A percentile compares a stretch with the other conserved stretches of the same genome.
Evolutionary conservation across 2,113 vertebrate genomes (phyloP).

Genomic region (Pangasianodon gigas): DNA sequence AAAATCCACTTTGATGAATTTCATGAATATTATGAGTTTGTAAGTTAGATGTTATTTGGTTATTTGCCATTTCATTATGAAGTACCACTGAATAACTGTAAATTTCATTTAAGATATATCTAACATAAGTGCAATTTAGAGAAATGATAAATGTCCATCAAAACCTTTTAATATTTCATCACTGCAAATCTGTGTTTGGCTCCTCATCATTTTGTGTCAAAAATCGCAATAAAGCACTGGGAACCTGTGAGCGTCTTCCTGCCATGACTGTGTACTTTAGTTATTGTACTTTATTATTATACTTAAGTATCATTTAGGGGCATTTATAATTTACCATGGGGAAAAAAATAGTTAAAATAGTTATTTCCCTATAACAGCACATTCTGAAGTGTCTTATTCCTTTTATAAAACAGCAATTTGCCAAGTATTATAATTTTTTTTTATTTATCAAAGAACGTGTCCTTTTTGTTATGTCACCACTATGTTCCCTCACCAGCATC

Average conservation of each 20-base stretch:
- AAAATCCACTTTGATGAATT: slow-evolving; percentile 5
- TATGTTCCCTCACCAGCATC: too few species aligned
- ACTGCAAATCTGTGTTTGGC: not conserved
- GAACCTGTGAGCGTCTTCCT: not conserved
- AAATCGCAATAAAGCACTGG: slow-evolving; percentile 11
- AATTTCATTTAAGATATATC: slow-evolving; percentile 11
- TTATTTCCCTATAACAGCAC: not conserved
- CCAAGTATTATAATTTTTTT: too few species aligned
- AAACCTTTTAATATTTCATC: not conserved
- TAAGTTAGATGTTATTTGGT: slow-evolving; percentile 18
- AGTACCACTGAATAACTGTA: not conserved
- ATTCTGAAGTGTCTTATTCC: too few species aligned
- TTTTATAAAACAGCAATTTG: too few species aligned
- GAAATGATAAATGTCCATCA: not conserved
- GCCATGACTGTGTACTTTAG: not conserved
- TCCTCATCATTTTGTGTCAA: not conserved
- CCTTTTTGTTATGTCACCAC: too few species aligned
- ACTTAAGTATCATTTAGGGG: not conserved
- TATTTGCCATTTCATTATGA: slow-evolving; percentile 11
- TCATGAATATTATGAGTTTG: not conserved
- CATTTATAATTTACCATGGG: not conserved
- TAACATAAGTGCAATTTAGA: not conserved
- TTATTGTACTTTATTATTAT: not conserved
- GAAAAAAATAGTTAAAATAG: not conserved
- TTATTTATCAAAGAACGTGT: too few species aligned